Percentiles rank a stretch among this genome's conserved stretches.
Conservation (phyloP, 2,113 vertebrate species). For the Galemys pyrenaicus region DNA sequence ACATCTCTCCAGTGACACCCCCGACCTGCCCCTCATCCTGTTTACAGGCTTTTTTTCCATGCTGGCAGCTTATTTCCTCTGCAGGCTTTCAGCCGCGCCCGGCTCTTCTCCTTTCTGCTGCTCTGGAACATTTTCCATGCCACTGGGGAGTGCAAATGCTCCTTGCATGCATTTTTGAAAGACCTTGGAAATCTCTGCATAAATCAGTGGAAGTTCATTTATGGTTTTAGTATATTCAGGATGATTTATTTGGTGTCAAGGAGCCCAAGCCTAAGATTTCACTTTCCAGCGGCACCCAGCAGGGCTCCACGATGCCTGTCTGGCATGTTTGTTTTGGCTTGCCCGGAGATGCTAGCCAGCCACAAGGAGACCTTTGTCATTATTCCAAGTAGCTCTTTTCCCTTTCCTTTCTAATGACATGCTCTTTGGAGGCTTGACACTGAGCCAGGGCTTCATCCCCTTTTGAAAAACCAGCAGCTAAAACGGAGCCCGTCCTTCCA, state of each 20-base stretch:
- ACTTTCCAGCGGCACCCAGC: rapidly evolving
- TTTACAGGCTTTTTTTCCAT: slow-evolving; percentile 43
- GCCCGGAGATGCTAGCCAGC: slow-evolving; percentile 41
- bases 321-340: slow-evolving; percentile 39
- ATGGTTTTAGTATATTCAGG: slow-evolving; percentile 64
- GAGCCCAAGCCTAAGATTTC: slow-evolving; percentile 5
- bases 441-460: slow-evolving; percentile 47
- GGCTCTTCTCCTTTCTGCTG: slow-evolving; percentile 60
- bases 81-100: slow-evolving; percentile 48
- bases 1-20: background rate
- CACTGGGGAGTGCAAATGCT: slow-evolving; percentile 77
- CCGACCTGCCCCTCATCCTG: background rate
- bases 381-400: slow-evolving; percentile 56
- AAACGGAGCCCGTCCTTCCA: slow-evolving; percentile 29
- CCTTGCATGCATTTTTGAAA: slow-evolving; percentile 76
- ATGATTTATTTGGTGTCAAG: slow-evolving; percentile 60
- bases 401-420: slow-evolving; percentile 51
- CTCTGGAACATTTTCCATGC: slow-evolving; percentile 70
- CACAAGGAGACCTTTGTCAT: slow-evolving; percentile 56
- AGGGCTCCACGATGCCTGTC: background rate
- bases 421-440: slow-evolving; percentile 59
- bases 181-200: slow-evolving; percentile 75
- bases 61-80: background rate
- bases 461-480: slow-evolving; percentile 43
- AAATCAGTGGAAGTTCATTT: slow-evolving; percentile 74